phyloP scores from a whole-genome alignment of 2,113 vertebrate species.

The Plectropomus leopardus region DNA sequence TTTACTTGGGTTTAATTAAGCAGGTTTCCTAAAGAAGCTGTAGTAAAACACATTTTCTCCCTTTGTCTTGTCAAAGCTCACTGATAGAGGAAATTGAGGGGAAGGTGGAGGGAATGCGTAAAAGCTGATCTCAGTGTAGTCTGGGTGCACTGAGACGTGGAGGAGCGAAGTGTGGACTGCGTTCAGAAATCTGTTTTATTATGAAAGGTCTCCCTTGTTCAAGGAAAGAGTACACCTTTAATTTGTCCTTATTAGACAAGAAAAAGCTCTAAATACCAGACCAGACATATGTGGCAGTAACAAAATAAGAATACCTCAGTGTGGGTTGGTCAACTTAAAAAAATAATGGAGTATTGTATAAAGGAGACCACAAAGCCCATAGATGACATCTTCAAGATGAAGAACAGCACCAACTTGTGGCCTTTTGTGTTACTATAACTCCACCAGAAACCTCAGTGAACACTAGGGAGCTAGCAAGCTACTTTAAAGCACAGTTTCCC shows the following conservation, averaged over 20 bases:
- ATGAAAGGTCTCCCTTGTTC: neutral
- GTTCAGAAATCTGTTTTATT: neutral
- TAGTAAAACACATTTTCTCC: no score
- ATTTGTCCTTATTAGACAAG: neutral
- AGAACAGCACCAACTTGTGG: constrained; percentile 33
- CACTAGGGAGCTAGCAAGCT: neutral
- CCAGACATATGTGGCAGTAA: neutral
- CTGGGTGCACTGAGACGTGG: no score
- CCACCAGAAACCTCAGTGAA: neutral
- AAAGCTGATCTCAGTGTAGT: no score
- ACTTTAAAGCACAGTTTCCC: neutral
- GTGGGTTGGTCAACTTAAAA: neutral
- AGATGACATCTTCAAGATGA: neutral
- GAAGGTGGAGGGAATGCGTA: neutral
- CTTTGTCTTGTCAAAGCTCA: no score
- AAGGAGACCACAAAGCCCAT: neutral
- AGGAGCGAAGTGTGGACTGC: neutral
- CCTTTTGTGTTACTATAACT: constrained; percentile 1
- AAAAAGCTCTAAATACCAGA: neutral
- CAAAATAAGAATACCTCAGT: neutral
- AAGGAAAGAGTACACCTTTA: no score
- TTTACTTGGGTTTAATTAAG: no score
- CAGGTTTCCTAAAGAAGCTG: no score
- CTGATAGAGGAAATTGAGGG: neutral
- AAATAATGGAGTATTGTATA: neutral